Evolutionary conservation across 2,113 vertebrate species (phyloP).

Genomic region (Chlorodrepanis virens): DNA sequence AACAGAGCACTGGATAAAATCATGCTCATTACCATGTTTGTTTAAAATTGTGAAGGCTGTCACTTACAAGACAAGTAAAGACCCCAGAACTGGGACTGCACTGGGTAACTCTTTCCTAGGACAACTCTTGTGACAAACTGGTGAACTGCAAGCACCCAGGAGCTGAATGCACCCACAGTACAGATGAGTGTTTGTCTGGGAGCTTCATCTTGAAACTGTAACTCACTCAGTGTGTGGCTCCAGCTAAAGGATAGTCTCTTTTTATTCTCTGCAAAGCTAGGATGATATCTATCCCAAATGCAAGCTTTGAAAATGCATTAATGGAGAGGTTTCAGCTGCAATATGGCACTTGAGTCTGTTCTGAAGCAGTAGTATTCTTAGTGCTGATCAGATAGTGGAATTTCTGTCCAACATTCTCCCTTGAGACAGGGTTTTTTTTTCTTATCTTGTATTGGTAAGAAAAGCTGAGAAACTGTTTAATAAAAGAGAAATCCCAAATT

Average conservation of each 20-base stretch:
- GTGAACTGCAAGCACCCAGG: background rate
- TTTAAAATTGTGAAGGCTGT: background rate
- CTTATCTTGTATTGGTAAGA: background rate
- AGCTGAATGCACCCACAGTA: background rate
- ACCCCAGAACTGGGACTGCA: background rate
- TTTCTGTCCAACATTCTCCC: background rate
- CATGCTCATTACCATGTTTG: background rate
- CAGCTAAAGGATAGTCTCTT: background rate
- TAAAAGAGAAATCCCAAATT: background rate
- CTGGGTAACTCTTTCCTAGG: background rate
- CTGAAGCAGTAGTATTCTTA: background rate
- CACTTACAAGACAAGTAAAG: background rate
- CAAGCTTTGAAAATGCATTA: background rate
- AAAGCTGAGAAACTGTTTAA: background rate
- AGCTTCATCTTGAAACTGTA: background rate
- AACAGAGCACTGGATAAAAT: background rate
- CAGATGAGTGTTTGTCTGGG: background rate
- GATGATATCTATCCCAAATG: background rate
- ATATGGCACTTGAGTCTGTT: background rate
- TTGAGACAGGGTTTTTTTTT: background rate
- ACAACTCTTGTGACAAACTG: background rate
- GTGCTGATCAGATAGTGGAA: background rate
- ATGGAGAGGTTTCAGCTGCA: background rate
- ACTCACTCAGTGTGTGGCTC: background rate
- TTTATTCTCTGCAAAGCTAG: background rate